Percentiles rank a stretch among this genome's conserved stretches.
Conservation (phyloP, 2,888 invertebrate species). For the Sphecodes monilicornis region DNA sequence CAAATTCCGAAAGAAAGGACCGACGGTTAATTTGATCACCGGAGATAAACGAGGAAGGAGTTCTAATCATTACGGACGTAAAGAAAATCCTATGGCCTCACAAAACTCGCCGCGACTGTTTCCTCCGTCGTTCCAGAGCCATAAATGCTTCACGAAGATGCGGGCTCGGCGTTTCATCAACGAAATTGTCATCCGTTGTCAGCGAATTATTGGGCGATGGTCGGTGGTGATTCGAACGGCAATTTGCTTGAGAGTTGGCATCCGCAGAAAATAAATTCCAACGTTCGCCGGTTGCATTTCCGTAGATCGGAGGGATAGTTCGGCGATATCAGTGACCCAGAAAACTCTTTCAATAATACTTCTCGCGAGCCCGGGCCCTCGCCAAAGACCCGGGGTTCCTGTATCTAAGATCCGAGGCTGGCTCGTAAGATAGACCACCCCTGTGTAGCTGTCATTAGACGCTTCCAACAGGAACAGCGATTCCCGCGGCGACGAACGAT, state of each 20-base stretch:
- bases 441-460: not conserved
- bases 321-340: constrained; percentile 1
- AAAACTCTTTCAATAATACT: not conserved
- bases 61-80: not conserved
- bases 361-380: not conserved
- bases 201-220: constrained; percentile 3
- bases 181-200: constrained; percentile 31
- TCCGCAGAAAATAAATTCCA: not conserved
- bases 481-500: constrained; percentile 45
- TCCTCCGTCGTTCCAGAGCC: not conserved
- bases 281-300: not conserved
- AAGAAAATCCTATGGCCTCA: not conserved
- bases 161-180: not conserved
- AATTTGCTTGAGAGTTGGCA: not conserved
- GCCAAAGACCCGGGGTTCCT: not conserved
- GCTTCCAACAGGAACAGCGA: constrained; percentile 1
- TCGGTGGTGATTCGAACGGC: not conserved
- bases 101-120: not conserved
- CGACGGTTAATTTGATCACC: not conserved
- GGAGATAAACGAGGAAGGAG: not conserved
- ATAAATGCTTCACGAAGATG: not conserved
- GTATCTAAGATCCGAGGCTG: not conserved
- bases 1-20: too few species aligned
- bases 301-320: not conserved
- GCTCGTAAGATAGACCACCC: not conserved